phyloP scores from a whole-genome alignment of 2,888 invertebrate species.

The Sisyra terminalis region DNA sequence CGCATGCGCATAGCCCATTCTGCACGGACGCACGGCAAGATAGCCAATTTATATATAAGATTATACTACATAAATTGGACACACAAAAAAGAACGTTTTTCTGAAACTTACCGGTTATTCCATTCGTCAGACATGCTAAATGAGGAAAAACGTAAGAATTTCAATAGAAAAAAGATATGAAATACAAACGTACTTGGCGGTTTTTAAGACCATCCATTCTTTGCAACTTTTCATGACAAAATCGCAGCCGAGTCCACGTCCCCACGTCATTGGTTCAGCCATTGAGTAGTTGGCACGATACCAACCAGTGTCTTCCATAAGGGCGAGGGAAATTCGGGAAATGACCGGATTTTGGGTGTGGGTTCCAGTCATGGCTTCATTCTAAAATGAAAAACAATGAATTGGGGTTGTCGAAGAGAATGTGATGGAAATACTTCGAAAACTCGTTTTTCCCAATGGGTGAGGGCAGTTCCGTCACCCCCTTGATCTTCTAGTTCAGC shows the following conservation, averaged over 20 bases:
- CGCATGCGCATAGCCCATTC: too few relatives aligned
- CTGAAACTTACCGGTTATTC: too few relatives aligned
- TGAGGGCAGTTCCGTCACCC: constrained; percentile 89
- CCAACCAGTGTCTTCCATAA: constrained; percentile 99
- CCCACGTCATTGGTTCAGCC: constrained; percentile 84
- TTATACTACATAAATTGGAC: too few relatives aligned
- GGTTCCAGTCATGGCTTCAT: constrained; percentile 98
- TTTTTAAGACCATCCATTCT: constrained; percentile 79
- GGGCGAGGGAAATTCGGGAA: constrained; percentile 82
- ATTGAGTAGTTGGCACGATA: constrained; percentile 80
- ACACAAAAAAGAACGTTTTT: too few relatives aligned
- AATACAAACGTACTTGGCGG: too few relatives aligned
- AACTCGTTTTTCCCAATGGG: constrained; percentile 98
- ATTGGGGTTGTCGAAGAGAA: neutral
- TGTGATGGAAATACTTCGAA: constrained; percentile 90
- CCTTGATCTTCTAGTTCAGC: constrained; percentile 98
- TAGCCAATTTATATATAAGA: too few relatives aligned
- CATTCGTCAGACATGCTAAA: too few relatives aligned
- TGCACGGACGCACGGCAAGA: too few relatives aligned
- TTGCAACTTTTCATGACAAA: constrained; percentile 93
- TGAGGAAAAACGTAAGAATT: too few relatives aligned
- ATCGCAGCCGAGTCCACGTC: constrained; percentile 75
- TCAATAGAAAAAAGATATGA: too few relatives aligned
- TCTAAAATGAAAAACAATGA: constrained; percentile 34
- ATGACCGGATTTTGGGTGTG: constrained; percentile 97